A percentile compares a stretch with the other conserved stretches of the same genome.
phyloP scores from a whole-genome alignment of 2,113 vertebrate genomes.

The Prunella himalayana region DNA sequence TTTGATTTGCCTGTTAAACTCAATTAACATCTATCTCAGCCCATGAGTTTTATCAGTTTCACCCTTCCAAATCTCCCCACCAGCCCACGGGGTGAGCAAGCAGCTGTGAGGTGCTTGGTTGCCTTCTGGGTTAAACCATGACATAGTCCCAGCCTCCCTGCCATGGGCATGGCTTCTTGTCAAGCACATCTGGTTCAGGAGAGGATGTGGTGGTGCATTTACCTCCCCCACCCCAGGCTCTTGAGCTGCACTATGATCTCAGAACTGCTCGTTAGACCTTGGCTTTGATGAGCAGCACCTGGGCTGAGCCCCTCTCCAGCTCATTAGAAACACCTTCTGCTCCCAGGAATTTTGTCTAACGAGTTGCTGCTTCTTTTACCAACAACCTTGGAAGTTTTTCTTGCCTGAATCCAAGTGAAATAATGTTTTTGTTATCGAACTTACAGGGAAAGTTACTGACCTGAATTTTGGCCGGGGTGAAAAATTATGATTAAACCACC shows the following conservation, averaged over 20 bases:
- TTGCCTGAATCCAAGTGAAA: neutral
- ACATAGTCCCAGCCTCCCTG: neutral
- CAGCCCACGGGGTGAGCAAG: rapidly evolving
- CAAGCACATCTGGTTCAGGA: neutral
- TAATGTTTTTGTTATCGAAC: neutral
- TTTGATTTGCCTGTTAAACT: neutral
- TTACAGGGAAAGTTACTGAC: neutral
- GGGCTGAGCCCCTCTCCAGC: neutral
- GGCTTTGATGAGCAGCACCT: neutral
- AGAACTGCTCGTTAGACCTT: rapidly evolving
- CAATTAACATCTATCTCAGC: neutral
- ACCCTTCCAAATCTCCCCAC: neutral
- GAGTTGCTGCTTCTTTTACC: neutral
- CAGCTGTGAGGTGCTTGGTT: neutral
- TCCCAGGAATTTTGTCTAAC: neutral
- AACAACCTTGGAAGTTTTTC: neutral
- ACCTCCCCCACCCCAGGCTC: neutral
- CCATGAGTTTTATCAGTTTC: neutral
- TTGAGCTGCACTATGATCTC: neutral
- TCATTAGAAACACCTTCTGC: neutral
- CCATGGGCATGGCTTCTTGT: neutral
- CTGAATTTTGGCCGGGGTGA: neutral
- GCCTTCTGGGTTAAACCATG: neutral
- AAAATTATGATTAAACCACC: neutral
- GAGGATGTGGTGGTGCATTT: neutral